Base-by-base conservation (phyloP, 2,888 invertebrate genomes). In the Coecobrya sp. region DNA sequence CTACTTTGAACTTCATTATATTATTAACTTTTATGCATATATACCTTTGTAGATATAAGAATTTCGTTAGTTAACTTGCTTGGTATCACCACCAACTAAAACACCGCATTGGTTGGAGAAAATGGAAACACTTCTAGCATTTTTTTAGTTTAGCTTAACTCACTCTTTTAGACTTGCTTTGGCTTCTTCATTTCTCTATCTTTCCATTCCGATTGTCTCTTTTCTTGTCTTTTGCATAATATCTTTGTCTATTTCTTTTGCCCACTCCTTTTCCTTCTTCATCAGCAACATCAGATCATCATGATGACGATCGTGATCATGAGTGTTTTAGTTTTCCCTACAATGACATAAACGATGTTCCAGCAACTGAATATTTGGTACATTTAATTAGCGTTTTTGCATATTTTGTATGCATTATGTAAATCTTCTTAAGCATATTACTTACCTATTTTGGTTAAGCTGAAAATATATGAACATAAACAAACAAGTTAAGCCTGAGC, bases 41-140 rank as follows among this genome's bases (percentile, higher is more conserved):
- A 73, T 30, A 68, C 68, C 13, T 59, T 27, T 25, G 3, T 3
- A 27, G 30, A 36, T 13, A 68, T 7, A 42, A 19, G 30, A 85
- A 59, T 62, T 85, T 70, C 10, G 84, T 85, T 79, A 90, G 65
- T 86, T 90, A 52, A 65, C 25, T 90, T 90, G 86, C 79, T 90
- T 90, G 86, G 85, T 76, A 90, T 90, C 90, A 86, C 86, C 73
- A n/a, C 30, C 2, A 13, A 65, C 76, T 52, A 70, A 10, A 45
- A 49, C 25, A 49, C 65, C n/a, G 76, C 76, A 79, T 68, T 42
- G 27, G 3, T 19, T 8, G 16, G 19, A 27, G 1, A 65, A 11
- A 27, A 5, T 59, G 16, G 59, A 7, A 30, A 30, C 27, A 27
- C 68, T 27, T 27, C 30, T 59, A 85, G 82, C 55, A 42, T 55